These are phyloP conservation scores for Drosophila nebulosa DNA, from an alignment of 1,140 invertebrate genomes.

Conservation along the genomic window DNA sequence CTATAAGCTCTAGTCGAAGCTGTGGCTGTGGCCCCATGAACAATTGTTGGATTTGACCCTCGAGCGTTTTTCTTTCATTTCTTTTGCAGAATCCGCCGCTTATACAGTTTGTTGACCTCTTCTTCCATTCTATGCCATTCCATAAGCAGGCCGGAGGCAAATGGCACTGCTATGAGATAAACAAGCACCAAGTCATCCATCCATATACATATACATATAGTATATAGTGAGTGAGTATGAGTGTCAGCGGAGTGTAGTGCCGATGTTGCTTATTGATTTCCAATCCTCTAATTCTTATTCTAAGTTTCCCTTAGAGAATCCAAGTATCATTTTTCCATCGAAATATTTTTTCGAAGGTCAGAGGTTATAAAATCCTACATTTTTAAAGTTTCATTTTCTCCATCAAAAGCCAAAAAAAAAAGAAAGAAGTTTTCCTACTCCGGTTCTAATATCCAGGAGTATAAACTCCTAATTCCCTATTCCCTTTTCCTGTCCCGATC, in stretches of 20 bases:
- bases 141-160: neutral
- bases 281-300: neutral
- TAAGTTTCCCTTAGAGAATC: no score
- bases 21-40: slow-evolving; percentile 2
- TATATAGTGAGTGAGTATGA: neutral
- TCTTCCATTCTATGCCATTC: neutral
- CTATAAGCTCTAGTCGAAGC: slow-evolving; percentile 4
- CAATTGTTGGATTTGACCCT: slow-evolving; percentile 51
- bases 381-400: no score
- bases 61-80: slow-evolving; percentile 25
- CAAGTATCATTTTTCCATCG: neutral
- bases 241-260: neutral
- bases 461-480: no score
- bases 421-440: neutral
- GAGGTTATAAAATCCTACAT: no score
- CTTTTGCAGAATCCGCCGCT: neutral
- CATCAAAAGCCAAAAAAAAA: no score
- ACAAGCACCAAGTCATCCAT: neutral
- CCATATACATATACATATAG: neutral
- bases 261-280: no score
- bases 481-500: no score
- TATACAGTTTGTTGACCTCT: slow-evolving; percentile 67
- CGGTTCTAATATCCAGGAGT: no score
- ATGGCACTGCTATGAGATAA: neutral
- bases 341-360: no score